Evolutionary conservation across 2,797 vertebrate genomes (phyloP), one percentile per base, ranked within the genome.

Genomic region (Syngnathus rostellatus): DNA sequence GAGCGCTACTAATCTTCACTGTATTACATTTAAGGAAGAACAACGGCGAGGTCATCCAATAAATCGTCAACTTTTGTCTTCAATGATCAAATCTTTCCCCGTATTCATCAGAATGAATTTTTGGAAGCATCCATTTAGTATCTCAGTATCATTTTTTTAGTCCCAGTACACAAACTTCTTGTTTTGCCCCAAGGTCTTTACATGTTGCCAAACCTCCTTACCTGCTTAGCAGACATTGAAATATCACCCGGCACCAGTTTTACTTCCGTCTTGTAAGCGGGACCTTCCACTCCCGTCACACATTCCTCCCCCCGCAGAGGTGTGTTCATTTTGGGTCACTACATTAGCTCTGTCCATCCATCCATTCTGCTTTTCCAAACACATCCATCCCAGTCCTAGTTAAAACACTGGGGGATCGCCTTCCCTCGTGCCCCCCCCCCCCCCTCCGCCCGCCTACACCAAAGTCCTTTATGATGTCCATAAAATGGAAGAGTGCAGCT

Each of bases 401-500:
- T 90, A 86, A 89, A 86, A 87, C 87, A 86, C 83, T 80, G 77
- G 83, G 86, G 84, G 82, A 86, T 82, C 83, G 81, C 81, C 77
- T 72, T 69, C 78, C 74, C 83, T 73, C 77, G 76, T 83, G 79
- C 83, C 76, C 77, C 76, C 40, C 40, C n/a, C n/a, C 40, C 41
- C 11, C 9, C 11, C 41, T 12, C 41, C 41, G 10, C 41, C 69
- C 70, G 70, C 71, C 72, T 69, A 71, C 73, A 67, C 83, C 85
- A 87, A 88, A 86, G 84, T 88, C 87, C 89, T 90, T 89, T 92
- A 92, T 92, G 90, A 92, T 92, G 90, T 92, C 92, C 90, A 92
- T 94, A 94, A 94, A 94, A 92, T 91, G 89, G 92, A 89, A 94
- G 93, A 94, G 92, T 91, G 92, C 92, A 90, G 87, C 91, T 93